These are phyloP conservation scores for Drosophila sordidula DNA, from an alignment of 2,888 invertebrate species.

Conservation along the genomic window DNA sequence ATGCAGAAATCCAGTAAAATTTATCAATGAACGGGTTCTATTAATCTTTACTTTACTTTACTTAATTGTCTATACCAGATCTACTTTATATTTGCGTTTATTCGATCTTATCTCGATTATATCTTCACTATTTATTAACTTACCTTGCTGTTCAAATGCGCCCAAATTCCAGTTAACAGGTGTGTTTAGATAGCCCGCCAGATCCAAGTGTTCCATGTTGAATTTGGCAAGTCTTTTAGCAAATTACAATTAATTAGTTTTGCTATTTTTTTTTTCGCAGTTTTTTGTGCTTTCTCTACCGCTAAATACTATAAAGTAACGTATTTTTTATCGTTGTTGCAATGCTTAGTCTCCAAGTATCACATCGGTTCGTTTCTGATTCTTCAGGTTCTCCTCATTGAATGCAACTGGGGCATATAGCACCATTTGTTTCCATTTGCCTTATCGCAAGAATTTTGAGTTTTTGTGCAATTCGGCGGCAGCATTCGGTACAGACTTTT, in stretches of 20 bases:
- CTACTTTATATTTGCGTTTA: no score
- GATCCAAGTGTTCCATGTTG: conserved; percentile 84
- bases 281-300: conserved; percentile 4
- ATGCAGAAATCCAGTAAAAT: not conserved
- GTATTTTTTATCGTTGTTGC: conserved; percentile 56
- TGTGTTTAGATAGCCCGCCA: conserved; percentile 80
- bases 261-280: conserved; percentile 5
- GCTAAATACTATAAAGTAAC: conserved; percentile 36
- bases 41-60: not conserved
- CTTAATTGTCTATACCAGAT: no score
- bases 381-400: conserved; percentile 52
- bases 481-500: conserved; percentile 70
- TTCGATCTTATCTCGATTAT: not conserved
- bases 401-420: conserved; percentile 54
- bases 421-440: conserved; percentile 55
- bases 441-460: conserved; percentile 55
- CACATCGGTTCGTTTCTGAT: conserved; percentile 64
- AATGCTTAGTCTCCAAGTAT: conserved; percentile 65
- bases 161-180: conserved; percentile 82
- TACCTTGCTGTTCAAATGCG: conserved; percentile 84
- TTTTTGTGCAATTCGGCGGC: conserved; percentile 60
- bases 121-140: conserved; percentile 36
- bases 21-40: not conserved
- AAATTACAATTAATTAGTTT: conserved; percentile 2
- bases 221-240: conserved; percentile 54